phyloP scores from a whole-genome alignment of 1,140 invertebrate genomes.

The Bactericera cockerelli region DNA sequence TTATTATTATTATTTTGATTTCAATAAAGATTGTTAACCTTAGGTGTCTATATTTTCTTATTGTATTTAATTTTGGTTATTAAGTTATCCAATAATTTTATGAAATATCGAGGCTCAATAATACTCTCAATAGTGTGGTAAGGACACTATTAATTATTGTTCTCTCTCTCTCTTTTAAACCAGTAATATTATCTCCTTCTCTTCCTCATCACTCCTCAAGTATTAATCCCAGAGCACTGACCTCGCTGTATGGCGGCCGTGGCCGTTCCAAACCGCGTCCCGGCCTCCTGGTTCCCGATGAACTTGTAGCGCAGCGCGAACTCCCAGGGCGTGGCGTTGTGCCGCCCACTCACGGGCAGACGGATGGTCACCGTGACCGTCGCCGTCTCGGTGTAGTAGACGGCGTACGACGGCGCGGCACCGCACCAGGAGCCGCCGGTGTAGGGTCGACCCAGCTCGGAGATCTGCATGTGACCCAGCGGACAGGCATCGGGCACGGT shows the following conservation, averaged over 20 bases:
- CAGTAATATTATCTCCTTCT: too few species aligned
- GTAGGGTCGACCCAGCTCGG: constrained; percentile 62
- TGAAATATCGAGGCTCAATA: too few species aligned
- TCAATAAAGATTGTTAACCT: too few species aligned
- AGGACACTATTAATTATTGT: too few species aligned
- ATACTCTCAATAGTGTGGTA: too few species aligned
- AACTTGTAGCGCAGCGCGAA: constrained; percentile 64
- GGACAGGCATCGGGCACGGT: constrained; percentile 45
- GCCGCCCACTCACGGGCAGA: constrained; percentile 44
- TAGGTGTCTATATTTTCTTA: too few species aligned
- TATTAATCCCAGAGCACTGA: too few species aligned
- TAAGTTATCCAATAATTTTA: too few species aligned
- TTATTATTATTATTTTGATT: too few species aligned
- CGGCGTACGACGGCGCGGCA: constrained; percentile 48
- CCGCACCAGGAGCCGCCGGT: constrained; percentile 74
- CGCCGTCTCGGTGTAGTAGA: constrained; percentile 72
- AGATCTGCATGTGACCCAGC: constrained; percentile 68
- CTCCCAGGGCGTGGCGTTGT: constrained; percentile 44
- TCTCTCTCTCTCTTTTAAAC: too few species aligned
- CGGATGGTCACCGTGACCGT: constrained; percentile 60
- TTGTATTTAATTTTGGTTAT: too few species aligned
- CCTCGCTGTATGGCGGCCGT: constrained; percentile 56
- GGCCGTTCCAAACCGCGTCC: constrained; percentile 55
- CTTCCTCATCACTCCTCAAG: too few species aligned
- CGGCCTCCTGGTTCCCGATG: constrained; percentile 50